Evolutionary conservation across 1,140 invertebrate species (phyloP), one percentile per base, ranked within the genome.

Genomic region (Dendrolimus kikuchii): DNA sequence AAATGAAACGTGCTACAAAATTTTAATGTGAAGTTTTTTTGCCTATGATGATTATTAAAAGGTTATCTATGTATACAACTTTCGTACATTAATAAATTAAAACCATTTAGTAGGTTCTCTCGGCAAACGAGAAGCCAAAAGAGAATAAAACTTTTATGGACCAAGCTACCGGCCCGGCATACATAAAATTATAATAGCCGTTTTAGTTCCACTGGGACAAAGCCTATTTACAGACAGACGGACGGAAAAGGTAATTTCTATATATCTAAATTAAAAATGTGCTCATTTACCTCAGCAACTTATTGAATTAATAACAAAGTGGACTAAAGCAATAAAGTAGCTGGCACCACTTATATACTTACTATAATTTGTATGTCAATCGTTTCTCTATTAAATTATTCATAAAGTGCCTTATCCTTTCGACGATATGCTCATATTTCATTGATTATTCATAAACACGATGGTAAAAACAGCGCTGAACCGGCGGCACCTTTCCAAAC

Each of bases 371-470:
- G 54, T 54, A 46, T 49, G 39, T 50, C 7, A 7, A 46, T 38
- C 49, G 54, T 73, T 73, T 74, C 65, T 68, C 71, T 74, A 7
- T 55, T 77, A 60, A 71, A 77, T 74, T 60, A 68, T 72, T 74
- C 63, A 74, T 60, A 51, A 52, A 43, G 53, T 65, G 52, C 52
- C 52, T 50, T 49, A 56, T 63, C 61, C 59, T 62, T 62, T 63
- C n/a, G 51, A 43, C 51, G 40, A 41, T 51, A 8, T 62, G 38
- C 46, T 46, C 38, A 42, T 43, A 4, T 44, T 9, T 40, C 49
- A 53, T 55, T 64, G 54, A 57, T 57, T 64, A 64, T 64, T 64
- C 48, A 59, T 53, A 56, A 7, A 38, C 23, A 23, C 3, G 23
- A 23, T 23, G 23, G 23, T 23, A 23, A 23, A 23, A 23, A 23